Evolutionary conservation across 2,113 vertebrate species (phyloP), one percentile per base, ranked within the genome.

Genomic region (Phylloscopus whistleri): DNA sequence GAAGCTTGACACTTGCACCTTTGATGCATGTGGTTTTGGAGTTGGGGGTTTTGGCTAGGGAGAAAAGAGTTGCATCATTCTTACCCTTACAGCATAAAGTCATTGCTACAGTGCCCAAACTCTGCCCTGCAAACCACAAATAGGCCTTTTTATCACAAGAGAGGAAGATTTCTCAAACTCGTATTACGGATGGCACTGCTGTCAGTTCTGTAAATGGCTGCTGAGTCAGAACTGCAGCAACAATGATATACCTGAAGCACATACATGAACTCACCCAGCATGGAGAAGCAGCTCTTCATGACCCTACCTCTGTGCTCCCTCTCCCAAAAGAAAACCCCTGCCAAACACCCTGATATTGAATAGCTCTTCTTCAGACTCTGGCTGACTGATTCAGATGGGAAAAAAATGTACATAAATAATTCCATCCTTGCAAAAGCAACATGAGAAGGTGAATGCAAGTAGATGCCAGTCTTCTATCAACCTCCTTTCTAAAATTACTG

Each of bases 401-500:
- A 51, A 58, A 76, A 72, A 39, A 35, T 0, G 35, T 1, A 53
- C 70, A 58, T 76, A 85, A 93, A 82, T 88, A 95, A 96, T 77
- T 80, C 79, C 68, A 90, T 30, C 46, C 46, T 51, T 66, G 43
- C 68, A 88, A 46, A 23, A 83, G 82, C 53, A 96, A 96, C 18
- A 58, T 0, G 22, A 92, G 94, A 70, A 74, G 64, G 51, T 14
- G 35, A 88, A 88, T 15, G 59, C n/a, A 83, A 88, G 75, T 63
- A 74, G 76, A 85, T 77, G 48, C 72, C 63, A 51, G 72, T 11
- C 85, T 62, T 48, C 41, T 51, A 13, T 23, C 31, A 13, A 27
- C 49, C 9, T 66, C 20, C 67, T 12, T 73, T 83, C 92, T 93
- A 83, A 64, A 92, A 67, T 80, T 83, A 90, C 90, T 74, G 66